Conservation (phyloP, 2,888 invertebrate species). For the Spodoptera exigua region DNA sequence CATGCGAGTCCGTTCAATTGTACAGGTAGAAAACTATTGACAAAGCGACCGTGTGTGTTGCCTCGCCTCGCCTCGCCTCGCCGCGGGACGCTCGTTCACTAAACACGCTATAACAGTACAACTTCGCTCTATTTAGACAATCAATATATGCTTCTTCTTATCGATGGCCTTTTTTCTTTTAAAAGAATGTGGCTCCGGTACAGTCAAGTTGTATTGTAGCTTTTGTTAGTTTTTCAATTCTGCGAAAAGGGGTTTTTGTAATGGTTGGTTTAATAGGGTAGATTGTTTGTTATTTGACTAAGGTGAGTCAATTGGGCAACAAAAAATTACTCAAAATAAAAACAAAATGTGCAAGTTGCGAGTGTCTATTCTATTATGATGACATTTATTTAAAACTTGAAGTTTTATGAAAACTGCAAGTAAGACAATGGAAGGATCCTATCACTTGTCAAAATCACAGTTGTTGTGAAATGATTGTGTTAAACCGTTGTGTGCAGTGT, state of each 20-base stretch:
- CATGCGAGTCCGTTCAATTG: constrained; percentile 49
- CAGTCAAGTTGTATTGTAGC: constrained; percentile 15
- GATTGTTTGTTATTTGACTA: constrained; percentile 3
- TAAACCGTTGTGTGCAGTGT: constrained; percentile 41
- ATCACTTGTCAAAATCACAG: constrained; percentile 36
- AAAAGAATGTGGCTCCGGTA: constrained; percentile 19
- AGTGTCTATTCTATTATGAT: constrained; percentile 28
- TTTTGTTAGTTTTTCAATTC: constrained; percentile 28
- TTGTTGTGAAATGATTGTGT: constrained; percentile 40
- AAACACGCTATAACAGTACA: constrained; percentile 52
- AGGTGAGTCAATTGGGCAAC: constrained; percentile 12
- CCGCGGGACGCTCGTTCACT: constrained; percentile 51
- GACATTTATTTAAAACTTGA: constrained; percentile 13
- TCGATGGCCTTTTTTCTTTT: constrained; percentile 38
- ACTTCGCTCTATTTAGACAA: constrained; percentile 53
- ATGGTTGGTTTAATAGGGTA: constrained; percentile 1
- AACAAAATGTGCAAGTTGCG: constrained; percentile 4
- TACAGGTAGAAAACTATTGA: constrained; percentile 63
- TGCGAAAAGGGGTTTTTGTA: constrained; percentile 11
- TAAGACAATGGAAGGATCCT: constrained; percentile 38
- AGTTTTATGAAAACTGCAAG: constrained; percentile 25
- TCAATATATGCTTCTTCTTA: constrained; percentile 49
- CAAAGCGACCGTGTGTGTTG: constrained; percentile 48
- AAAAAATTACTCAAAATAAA: constrained; percentile 2
- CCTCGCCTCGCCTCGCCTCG: constrained; percentile 32